Conservation (phyloP, 2,888 invertebrate genomes). For the Galerucella calmariensis region DNA sequence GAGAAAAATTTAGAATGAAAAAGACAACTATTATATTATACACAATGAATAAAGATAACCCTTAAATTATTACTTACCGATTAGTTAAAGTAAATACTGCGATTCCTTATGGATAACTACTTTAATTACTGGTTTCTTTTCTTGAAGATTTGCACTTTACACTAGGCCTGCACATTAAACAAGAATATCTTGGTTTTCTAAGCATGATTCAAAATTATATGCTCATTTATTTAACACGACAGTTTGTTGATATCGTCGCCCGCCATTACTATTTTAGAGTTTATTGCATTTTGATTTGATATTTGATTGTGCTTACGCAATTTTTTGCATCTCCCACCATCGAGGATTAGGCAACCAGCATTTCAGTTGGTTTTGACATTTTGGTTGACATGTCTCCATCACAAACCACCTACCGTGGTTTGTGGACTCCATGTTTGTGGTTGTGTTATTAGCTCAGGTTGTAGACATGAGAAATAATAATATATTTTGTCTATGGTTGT, state of each 20-base stretch:
- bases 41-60: neutral
- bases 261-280: neutral
- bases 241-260: slow-evolving; percentile 5
- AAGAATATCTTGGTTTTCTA: neutral
- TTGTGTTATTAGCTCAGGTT: too few species aligned
- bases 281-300: neutral
- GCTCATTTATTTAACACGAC: neutral
- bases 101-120: neutral
- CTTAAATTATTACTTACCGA: slow-evolving; percentile 10
- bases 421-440: too few species aligned
- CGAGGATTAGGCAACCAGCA: neutral
- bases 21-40: too few species aligned
- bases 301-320: slow-evolving; percentile 3
- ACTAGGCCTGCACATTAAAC: neutral
- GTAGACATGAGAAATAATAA: too few species aligned
- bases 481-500: too few species aligned
- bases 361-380: neutral
- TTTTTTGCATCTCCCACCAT: neutral
- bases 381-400: too few species aligned
- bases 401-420: too few species aligned
- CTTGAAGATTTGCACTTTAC: neutral
- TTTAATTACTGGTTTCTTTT: neutral
- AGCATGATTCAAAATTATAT: slow-evolving; percentile 1
- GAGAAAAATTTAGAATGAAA: neutral
- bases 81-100: neutral